Percentiles rank a stretch among this genome's conserved stretches.
Conservation (phyloP, 2,888 invertebrate genomes). For the Tiphia femorata region DNA sequence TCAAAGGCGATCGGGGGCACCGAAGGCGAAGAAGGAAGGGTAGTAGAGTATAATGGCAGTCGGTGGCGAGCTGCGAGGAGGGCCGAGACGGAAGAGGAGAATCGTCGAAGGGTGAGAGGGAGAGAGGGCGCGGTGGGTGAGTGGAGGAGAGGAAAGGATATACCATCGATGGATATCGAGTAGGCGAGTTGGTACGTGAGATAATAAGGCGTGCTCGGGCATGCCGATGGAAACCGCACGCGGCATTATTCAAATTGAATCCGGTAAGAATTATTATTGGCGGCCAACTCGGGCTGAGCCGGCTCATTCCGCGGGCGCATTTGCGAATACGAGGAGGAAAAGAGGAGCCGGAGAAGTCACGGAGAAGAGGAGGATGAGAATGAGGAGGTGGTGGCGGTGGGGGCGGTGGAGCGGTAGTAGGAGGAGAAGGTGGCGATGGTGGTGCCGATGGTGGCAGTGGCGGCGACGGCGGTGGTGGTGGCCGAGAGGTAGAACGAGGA, state of each 20-base stretch:
- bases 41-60: conserved; percentile 52
- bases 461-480: neutral
- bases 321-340: conserved; percentile 49
- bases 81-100: conserved; percentile 8
- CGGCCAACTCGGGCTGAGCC: conserved; percentile 50
- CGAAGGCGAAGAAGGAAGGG: conserved; percentile 32
- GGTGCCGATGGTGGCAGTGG: neutral
- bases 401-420: neutral
- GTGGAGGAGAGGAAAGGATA: conserved; percentile 15
- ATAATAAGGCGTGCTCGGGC: conserved; percentile 65
- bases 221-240: conserved; percentile 66
- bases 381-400: neutral
- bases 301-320: conserved; percentile 55
- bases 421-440: conserved; percentile 1
- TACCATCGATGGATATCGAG: conserved; percentile 63
- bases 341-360: conserved; percentile 33
- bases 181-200: conserved; percentile 65
- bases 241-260: conserved; percentile 68
- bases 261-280: conserved; percentile 67
- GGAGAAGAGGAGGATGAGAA: conserved; percentile 15
- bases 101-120: conserved; percentile 8
- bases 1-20: conserved; percentile 22
- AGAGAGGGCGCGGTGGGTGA: neutral
- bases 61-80: conserved; percentile 14
- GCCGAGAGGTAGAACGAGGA: neutral